Percentiles rank a stretch among this genome's conserved stretches.
phyloP scores from a whole-genome alignment of 2,888 invertebrate genomes.

The Cynaeus angustus region DNA sequence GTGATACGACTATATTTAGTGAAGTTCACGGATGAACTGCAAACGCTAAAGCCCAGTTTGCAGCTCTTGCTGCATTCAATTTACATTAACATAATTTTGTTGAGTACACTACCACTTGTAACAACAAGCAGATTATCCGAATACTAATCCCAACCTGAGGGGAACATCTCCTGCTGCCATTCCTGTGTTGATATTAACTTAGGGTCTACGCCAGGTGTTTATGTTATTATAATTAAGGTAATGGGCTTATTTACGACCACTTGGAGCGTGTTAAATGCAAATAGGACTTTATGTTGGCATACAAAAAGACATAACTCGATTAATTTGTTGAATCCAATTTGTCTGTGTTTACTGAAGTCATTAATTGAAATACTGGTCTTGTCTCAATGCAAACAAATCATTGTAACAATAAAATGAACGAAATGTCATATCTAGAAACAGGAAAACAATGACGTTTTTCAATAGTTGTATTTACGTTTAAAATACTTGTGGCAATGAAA shows the following conservation, averaged over 20 bases:
- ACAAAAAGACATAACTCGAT: slow-evolving; percentile 50
- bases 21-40: slow-evolving; percentile 24
- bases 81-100: slow-evolving; percentile 50
- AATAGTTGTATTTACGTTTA: no score
- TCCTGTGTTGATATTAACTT: slow-evolving; percentile 53
- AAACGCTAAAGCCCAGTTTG: slow-evolving; percentile 24
- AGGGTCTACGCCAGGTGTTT: slow-evolving; percentile 58
- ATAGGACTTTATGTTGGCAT: slow-evolving; percentile 44
- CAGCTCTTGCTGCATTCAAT: slow-evolving; percentile 40
- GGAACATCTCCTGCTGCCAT: slow-evolving; percentile 45
- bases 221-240: slow-evolving; percentile 61
- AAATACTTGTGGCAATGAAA: no score
- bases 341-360: slow-evolving; percentile 35
- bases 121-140: slow-evolving; percentile 52
- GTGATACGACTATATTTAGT: slow-evolving; percentile 38
- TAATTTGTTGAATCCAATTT: slow-evolving; percentile 41
- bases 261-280: slow-evolving; percentile 56
- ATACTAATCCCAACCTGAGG: slow-evolving; percentile 52
- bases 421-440: not conserved
- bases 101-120: slow-evolving; percentile 49
- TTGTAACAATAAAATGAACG: not conserved
- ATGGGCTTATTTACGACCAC: slow-evolving; percentile 59
- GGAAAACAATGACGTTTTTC: no score
- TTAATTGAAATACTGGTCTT: slow-evolving; percentile 30
- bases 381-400: slow-evolving; percentile 24